phyloP scores from a whole-genome alignment of 2,888 invertebrate genomes.

The Lepidocyrtoides sp. region DNA sequence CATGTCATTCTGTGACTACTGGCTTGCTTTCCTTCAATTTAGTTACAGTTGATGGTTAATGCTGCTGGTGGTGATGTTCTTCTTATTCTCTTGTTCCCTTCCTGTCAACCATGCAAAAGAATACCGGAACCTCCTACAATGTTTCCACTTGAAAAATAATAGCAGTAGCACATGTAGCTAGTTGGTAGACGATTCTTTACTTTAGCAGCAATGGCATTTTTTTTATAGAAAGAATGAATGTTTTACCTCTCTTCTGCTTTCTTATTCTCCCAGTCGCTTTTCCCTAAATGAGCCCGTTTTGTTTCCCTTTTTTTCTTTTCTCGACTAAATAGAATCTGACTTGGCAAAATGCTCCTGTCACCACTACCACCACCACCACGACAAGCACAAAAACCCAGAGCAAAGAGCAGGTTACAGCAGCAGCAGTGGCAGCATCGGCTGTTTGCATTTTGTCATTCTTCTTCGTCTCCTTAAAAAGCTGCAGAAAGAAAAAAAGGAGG shows the following conservation, averaged over 20 bases:
- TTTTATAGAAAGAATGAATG: conserved; percentile 46
- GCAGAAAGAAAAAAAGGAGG: conserved; percentile 26
- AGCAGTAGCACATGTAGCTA: neutral
- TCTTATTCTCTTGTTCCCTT: conserved; percentile 33
- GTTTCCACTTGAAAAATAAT: conserved; percentile 64
- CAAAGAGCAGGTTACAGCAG: conserved; percentile 5
- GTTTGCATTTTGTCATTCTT: conserved; percentile 52
- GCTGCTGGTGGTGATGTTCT: conserved; percentile 26
- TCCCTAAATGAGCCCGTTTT: conserved; percentile 55
- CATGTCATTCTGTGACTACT: conserved; percentile 41
- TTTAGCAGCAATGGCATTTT: neutral
- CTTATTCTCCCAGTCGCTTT: neutral
- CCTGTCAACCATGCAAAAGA: conserved; percentile 64
- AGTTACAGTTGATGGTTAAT: conserved; percentile 57
- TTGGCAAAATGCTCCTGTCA: neutral
- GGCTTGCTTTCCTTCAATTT: conserved; percentile 42
- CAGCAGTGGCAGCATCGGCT: neutral
- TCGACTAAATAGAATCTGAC: conserved; percentile 33
- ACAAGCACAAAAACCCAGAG: neutral
- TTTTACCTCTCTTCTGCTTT: neutral
- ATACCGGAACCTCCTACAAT: conserved; percentile 68
- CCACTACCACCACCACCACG: neutral
- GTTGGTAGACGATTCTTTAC: conserved; percentile 17
- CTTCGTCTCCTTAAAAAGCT: conserved; percentile 36
- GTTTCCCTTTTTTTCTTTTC: conserved; percentile 14